phyloP scores from a whole-genome alignment of 2,113 vertebrate genomes.

The Paratilapia polleni region DNA sequence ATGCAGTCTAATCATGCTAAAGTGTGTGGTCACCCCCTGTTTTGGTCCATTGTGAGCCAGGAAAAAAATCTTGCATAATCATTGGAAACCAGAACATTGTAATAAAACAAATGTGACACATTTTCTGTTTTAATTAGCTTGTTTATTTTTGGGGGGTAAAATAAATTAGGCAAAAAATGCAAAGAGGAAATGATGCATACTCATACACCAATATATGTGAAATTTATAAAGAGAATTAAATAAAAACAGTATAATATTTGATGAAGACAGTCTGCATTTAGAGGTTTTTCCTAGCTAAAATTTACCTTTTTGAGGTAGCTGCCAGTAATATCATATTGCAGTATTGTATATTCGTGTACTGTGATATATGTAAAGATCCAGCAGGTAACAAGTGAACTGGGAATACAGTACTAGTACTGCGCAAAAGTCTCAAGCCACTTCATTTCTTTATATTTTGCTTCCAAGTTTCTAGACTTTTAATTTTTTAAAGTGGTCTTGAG shows the following conservation, averaged over 20 bases:
- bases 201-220: not conserved
- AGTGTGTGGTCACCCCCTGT: not conserved
- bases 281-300: too few species aligned
- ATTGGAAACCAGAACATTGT: fast-evolving
- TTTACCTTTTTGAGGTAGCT: not conserved
- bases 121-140: not conserved
- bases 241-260: not conserved
- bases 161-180: not conserved
- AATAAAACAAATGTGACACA: fast-evolving
- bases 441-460: not conserved
- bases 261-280: not conserved
- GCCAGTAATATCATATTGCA: too few species aligned
- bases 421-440: not conserved
- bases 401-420: not conserved
- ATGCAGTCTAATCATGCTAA: not conserved
- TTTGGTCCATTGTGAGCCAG: too few species aligned
- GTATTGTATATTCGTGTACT: not conserved
- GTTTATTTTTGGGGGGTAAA: not conserved
- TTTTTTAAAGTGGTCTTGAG: not conserved
- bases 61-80: not conserved
- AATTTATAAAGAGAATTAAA: fast-evolving
- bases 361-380: not conserved
- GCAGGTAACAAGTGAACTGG: not conserved
- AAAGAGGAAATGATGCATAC: fast-evolving
- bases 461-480: fast-evolving